These are phyloP conservation scores for Pteronura brasiliensis DNA, from an alignment of 2,113 vertebrate genomes.

Conservation along the genomic window DNA sequence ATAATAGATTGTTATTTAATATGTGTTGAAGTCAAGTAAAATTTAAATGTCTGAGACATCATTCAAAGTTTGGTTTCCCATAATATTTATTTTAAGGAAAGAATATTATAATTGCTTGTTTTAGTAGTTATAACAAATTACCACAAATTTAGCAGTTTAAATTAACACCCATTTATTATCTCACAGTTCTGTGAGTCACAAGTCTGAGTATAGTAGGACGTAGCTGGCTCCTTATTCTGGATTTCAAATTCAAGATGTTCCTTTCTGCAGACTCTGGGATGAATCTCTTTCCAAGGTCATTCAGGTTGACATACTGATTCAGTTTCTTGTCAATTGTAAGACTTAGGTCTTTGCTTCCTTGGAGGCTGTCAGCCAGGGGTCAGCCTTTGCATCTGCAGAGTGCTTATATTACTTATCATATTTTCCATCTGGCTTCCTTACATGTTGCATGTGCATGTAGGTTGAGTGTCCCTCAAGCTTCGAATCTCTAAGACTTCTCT, in stretches of 20 bases:
- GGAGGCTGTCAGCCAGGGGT: accelerated
- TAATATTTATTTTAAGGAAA: not conserved
- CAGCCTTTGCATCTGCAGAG: not conserved
- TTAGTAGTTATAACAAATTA: not conserved
- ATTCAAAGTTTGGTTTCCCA: not conserved
- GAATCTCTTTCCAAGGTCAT: not conserved
- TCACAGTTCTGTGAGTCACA: not conserved
- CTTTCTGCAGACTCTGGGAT: not conserved
- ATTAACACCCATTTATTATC: not conserved
- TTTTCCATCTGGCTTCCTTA: not conserved
- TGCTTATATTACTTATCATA: not conserved
- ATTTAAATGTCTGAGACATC: not conserved
- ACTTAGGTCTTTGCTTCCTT: not conserved
- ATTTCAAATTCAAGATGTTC: not conserved
- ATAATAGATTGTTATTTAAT: not conserved
- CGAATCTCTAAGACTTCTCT: not conserved
- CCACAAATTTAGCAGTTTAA: not conserved
- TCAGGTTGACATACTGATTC: not conserved
- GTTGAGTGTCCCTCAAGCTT: not conserved
- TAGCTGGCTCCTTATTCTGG: not conserved
- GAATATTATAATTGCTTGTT: not conserved
- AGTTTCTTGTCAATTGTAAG: not conserved
- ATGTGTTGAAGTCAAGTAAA: not conserved
- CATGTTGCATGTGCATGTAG: too few species aligned
- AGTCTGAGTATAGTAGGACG: not conserved